Conservation (phyloP, 2,113 vertebrate genomes). For the Chaenocephalus aceratus region DNA sequence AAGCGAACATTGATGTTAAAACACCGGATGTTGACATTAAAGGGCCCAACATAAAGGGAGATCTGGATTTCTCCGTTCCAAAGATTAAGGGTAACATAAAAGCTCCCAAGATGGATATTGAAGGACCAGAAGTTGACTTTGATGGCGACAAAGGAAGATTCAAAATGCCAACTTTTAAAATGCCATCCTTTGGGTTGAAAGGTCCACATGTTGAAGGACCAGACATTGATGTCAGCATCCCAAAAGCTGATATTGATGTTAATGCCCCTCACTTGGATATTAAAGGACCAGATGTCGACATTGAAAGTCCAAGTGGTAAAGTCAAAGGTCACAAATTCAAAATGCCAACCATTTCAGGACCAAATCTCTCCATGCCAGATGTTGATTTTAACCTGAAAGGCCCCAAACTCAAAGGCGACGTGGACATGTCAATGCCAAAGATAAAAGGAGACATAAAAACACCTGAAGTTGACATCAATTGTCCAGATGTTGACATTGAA, state of each 20-base stretch:
- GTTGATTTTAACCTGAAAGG: not conserved
- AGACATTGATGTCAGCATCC: not conserved
- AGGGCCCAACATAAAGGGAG: conserved; percentile 62
- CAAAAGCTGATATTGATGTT: not conserved
- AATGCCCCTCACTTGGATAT: conserved; percentile 6
- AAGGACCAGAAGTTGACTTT: conserved; percentile 33
- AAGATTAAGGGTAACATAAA: conserved; percentile 34
- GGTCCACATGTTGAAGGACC: conserved; percentile 56
- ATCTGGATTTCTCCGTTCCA: conserved; percentile 32
- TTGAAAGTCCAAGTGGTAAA: conserved; percentile 3
- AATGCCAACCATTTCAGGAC: conserved; percentile 27
- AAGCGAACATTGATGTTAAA: conserved; percentile 31
- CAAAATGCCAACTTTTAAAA: conserved; percentile 67
- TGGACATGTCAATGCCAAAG: no score
- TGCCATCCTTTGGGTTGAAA: conserved; percentile 74
- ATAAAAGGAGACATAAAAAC: no score
- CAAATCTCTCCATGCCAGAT: not conserved
- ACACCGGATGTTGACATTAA: conserved; percentile 54
- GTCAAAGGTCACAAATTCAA: conserved; percentile 71
- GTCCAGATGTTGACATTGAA: no score
- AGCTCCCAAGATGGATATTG: not conserved
- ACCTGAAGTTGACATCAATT: no score
- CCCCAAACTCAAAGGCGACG: no score
- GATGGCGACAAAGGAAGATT: conserved; percentile 24
- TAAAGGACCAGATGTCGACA: conserved; percentile 14